Percentiles rank a stretch among this genome's conserved stretches.
phyloP scores from a whole-genome alignment of 37 sponge, comb jelly and placozoan species.

The Bolinopsis microptera region DNA sequence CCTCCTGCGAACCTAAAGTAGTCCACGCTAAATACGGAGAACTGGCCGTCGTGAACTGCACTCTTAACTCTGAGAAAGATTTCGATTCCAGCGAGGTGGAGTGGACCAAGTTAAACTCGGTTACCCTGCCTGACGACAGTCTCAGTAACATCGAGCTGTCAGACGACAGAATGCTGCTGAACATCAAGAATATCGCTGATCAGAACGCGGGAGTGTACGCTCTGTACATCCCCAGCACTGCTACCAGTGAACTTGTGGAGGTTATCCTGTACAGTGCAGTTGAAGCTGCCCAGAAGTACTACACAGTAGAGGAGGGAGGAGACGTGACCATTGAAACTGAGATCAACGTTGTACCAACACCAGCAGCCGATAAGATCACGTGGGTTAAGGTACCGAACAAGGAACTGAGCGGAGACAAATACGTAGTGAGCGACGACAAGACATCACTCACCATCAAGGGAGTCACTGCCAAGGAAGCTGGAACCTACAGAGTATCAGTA shows the following conservation, averaged over 20 bases:
- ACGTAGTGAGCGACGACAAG: slow-evolving; percentile 10
- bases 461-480: neutral
- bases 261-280: slow-evolving; percentile 56
- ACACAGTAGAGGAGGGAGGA: slow-evolving; percentile 33
- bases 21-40: slow-evolving; percentile 63
- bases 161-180: slow-evolving; percentile 36
- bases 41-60: slow-evolving; percentile 57
- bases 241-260: slow-evolving; percentile 44
- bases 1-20: slow-evolving; percentile 15
- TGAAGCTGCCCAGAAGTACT: slow-evolving; percentile 54
- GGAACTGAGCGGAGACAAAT: neutral
- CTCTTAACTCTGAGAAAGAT: slow-evolving; percentile 59
- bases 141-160: slow-evolving; percentile 13
- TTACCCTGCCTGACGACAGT: slow-evolving; percentile 8
- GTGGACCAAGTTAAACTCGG: slow-evolving; percentile 1
- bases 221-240: slow-evolving; percentile 36
- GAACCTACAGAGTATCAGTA: slow-evolving; percentile 31
- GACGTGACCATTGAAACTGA: neutral
- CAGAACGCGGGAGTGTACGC: slow-evolving; percentile 61
- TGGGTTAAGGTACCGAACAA: slow-evolving; percentile 40
- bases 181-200: slow-evolving; percentile 50
- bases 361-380: neutral
- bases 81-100: slow-evolving; percentile 53
- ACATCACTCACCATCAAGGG: neutral
- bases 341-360: slow-evolving; percentile 10